A percentile compares a stretch with the other conserved stretches of the same genome.
These are phyloP conservation scores for Prostheceraeus crozeri DNA, from an alignment of 2,888 invertebrate species.

Conservation along the genomic window DNA sequence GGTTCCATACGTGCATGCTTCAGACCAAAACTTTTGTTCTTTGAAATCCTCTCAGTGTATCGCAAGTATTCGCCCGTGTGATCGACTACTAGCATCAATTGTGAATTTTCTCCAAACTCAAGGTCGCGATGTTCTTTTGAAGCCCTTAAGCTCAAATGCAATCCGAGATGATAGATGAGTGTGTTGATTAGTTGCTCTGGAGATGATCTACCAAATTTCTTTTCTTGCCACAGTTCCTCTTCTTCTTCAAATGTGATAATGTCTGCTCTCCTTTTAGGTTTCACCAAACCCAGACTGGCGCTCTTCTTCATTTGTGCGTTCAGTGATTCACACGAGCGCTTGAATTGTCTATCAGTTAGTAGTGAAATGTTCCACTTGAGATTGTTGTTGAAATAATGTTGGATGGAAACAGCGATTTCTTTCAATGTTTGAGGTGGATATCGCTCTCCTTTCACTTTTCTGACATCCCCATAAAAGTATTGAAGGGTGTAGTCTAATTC, in stretches of 20 bases:
- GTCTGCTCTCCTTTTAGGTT: slow-evolving; percentile 11
- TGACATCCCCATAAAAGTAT: background rate
- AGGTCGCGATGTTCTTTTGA: slow-evolving; percentile 26
- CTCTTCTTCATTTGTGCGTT: slow-evolving; percentile 25
- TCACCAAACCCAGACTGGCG: slow-evolving; percentile 21
- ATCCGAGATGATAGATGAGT: slow-evolving; percentile 22
- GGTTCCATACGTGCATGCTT: slow-evolving; percentile 27
- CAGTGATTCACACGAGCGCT: slow-evolving; percentile 1
- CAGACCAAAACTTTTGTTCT: slow-evolving; percentile 22
- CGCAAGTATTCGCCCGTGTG: slow-evolving; percentile 18
- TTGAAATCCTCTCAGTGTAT: slow-evolving; percentile 14
- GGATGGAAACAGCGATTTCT: slow-evolving; percentile 17
- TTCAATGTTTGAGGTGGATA: slow-evolving; percentile 28
- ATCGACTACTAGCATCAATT: slow-evolving; percentile 20
- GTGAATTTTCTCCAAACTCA: slow-evolving; percentile 20
- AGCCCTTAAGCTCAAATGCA: slow-evolving; percentile 5
- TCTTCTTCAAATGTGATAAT: slow-evolving; percentile 3
- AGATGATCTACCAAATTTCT: slow-evolving; percentile 17
- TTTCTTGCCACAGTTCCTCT: slow-evolving; percentile 27
- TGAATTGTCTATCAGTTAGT: slow-evolving; percentile 8
- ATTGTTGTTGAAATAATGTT: slow-evolving; percentile 21
- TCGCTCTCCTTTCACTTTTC: background rate
- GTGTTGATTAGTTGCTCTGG: slow-evolving; percentile 24
- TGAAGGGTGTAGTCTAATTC: slow-evolving; percentile 7
- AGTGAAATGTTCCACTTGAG: slow-evolving; percentile 9